phyloP scores from a whole-genome alignment of 2,113 vertebrate genomes.

The Centropus bengalensis region DNA sequence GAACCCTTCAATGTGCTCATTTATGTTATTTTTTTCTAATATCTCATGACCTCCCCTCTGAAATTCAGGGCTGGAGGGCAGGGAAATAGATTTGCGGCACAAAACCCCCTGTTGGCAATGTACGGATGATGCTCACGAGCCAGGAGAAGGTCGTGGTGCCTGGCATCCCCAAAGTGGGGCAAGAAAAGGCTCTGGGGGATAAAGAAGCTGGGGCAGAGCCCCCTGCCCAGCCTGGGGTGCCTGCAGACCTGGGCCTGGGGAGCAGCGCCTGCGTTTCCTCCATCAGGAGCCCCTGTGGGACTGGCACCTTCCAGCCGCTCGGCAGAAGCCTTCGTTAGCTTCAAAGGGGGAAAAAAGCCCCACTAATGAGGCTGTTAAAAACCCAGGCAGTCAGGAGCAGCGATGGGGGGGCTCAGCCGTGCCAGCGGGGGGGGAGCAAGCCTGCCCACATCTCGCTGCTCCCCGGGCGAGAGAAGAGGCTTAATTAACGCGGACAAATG shows the following conservation, averaged over 20 bases:
- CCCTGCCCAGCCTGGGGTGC: fast-evolving
- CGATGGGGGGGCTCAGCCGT: not conserved
- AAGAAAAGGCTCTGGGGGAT: not conserved
- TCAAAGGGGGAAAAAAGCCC: slow-evolving; percentile 7
- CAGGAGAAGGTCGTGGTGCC: not conserved
- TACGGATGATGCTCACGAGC: fast-evolving
- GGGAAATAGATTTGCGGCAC: not conserved
- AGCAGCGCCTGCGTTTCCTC: fast-evolving
- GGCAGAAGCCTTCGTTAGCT: not conserved
- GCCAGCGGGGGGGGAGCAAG: not conserved
- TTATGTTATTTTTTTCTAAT: not conserved
- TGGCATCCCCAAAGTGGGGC: fast-evolving
- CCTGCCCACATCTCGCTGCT: not conserved
- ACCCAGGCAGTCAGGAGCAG: not conserved
- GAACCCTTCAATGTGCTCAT: not conserved
- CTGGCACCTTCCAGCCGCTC: not conserved
- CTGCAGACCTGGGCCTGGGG: not conserved
- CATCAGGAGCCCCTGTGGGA: fast-evolving
- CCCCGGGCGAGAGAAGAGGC: not conserved
- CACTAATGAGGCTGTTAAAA: slow-evolving; percentile 51
- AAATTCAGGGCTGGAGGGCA: not conserved
- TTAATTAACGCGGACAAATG: slow-evolving; percentile 49
- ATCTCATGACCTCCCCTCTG: not conserved
- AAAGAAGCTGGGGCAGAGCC: fast-evolving
- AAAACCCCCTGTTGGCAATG: fast-evolving